Evolutionary conservation across 2,113 vertebrate species (phyloP).

Genomic region (Phyllostomus hastatus): DNA sequence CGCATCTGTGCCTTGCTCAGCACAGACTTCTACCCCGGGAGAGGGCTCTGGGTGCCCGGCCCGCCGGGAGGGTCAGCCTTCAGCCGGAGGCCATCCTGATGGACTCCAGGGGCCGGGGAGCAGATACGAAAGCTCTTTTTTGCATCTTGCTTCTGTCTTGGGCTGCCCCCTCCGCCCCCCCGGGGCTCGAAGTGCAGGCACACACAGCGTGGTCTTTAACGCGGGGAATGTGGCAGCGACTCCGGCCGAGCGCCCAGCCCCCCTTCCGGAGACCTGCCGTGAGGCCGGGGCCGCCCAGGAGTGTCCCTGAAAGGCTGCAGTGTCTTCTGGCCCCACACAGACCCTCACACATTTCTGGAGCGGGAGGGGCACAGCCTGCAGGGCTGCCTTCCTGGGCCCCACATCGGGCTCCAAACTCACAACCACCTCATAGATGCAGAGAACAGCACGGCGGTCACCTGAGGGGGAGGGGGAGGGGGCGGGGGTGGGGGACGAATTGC

Average conservation of each 20-base stretch:
- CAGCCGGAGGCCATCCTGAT: neutral
- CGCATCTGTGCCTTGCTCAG: neutral
- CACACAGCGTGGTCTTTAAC: neutral
- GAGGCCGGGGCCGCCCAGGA: neutral
- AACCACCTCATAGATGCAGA: neutral
- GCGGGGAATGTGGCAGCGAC: rapidly evolving
- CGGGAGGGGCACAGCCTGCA: neutral
- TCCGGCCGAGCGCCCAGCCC: neutral
- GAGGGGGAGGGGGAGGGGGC: rapidly evolving
- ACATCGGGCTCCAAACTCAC: neutral
- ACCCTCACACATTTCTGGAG: neutral
- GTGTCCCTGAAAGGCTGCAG: neutral
- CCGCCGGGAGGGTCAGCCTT: neutral
- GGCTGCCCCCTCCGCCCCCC: neutral
- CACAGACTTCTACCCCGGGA: neutral
- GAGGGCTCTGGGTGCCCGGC: neutral
- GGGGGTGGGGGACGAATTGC: neutral
- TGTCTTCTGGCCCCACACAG: neutral
- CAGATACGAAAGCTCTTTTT: neutral
- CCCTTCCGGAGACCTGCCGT: neutral
- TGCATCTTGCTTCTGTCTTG: neutral
- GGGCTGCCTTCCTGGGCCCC: neutral
- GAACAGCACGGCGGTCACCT: neutral
- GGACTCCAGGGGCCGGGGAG: neutral
- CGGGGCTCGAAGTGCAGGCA: rapidly evolving